Evolutionary conservation across 2,797 vertebrate genomes (phyloP).

Genomic region (Schizothorax lantsangensis): DNA sequence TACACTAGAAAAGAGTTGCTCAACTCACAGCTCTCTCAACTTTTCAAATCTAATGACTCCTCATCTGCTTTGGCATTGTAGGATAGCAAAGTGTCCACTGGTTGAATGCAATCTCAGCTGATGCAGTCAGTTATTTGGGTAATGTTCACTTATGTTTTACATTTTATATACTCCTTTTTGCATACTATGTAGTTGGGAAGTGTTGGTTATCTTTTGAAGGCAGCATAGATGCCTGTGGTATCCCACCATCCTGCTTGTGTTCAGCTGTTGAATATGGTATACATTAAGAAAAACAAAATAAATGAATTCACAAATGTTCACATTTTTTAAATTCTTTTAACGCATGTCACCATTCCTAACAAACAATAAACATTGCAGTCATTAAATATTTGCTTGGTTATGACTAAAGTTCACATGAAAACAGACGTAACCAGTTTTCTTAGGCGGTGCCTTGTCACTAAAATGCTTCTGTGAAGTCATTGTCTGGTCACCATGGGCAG

Average conservation of each 20-base stretch:
- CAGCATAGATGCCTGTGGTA: neutral
- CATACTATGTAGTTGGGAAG: neutral
- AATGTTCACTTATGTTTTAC: neutral
- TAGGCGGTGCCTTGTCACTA: neutral
- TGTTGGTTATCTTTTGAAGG: slow-evolving; percentile 1
- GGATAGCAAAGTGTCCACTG: neutral
- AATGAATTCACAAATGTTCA: neutral
- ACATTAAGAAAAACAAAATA: neutral
- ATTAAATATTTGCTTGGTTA: slow-evolving; percentile 15
- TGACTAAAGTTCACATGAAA: slow-evolving; percentile 2
- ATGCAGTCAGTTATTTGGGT: neutral
- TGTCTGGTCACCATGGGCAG: neutral
- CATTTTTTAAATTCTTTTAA: neutral
- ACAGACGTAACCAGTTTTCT: neutral
- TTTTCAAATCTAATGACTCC: neutral
- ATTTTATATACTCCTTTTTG: neutral
- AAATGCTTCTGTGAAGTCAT: neutral
- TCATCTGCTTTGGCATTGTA: neutral
- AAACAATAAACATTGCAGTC: neutral
- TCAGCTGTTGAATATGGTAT: neutral
- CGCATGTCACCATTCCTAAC: neutral
- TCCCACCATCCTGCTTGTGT: neutral
- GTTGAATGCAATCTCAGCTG: neutral
- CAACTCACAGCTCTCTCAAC: neutral
- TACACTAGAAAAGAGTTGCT: neutral